phyloP scores from a whole-genome alignment of 2,113 vertebrate species.

The Stomatorhinus ivindoensis region DNA sequence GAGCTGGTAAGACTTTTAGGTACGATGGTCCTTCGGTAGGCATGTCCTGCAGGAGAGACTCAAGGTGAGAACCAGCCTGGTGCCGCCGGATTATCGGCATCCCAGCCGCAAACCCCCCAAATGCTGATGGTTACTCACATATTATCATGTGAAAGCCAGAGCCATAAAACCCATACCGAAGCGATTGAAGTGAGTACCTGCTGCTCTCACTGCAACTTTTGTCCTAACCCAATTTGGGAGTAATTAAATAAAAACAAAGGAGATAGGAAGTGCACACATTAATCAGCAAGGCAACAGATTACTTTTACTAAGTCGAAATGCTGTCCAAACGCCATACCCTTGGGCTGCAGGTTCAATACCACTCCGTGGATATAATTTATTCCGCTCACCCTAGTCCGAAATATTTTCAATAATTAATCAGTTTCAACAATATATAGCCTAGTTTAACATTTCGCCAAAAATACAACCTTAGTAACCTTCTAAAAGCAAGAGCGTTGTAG shows the following conservation, averaged over 20 bases:
- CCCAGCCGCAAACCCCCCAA: conserved; percentile 17
- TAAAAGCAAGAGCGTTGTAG: background rate
- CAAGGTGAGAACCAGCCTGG: background rate
- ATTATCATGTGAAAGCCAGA: conserved; percentile 47
- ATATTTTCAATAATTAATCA: background rate
- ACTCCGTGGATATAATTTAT: background rate
- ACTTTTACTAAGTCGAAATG: background rate
- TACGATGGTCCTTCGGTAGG: background rate
- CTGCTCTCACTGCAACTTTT: conserved; percentile 30
- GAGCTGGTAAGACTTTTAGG: background rate
- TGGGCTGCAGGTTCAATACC: background rate
- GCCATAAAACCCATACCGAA: conserved; percentile 25
- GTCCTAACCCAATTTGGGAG: conserved; percentile 44
- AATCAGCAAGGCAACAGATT: conserved; percentile 26
- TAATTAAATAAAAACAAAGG: conserved; percentile 56
- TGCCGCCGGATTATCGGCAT: background rate
- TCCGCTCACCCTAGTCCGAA: background rate
- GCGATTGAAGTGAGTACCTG: conserved; percentile 42
- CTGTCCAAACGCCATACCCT: background rate
- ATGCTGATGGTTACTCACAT: conserved; percentile 46
- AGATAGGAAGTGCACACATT: conserved; percentile 48
- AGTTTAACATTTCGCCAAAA: background rate
- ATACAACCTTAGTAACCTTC: background rate
- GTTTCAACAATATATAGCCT: background rate
- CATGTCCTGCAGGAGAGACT: background rate